Percentiles rank a stretch among this genome's conserved stretches.
Conservation (phyloP, 1,140 invertebrate genomes). For the Orius laevigatus region DNA sequence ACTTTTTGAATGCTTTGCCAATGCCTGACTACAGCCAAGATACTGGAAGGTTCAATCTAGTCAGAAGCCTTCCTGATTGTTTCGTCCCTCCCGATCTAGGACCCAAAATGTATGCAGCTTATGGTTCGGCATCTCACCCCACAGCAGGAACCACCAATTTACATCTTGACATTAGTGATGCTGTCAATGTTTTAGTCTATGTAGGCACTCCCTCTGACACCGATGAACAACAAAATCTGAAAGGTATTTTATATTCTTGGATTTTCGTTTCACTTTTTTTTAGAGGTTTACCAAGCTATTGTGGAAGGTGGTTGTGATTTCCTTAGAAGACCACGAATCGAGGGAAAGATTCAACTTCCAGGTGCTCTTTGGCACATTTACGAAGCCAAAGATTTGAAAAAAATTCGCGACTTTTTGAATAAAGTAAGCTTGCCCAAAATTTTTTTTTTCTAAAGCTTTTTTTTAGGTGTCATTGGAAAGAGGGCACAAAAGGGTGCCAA, state of each 20-base stretch:
- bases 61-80: slow-evolving; percentile 76
- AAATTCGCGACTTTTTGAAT: slow-evolving; percentile 86
- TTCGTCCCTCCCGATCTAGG: slow-evolving; percentile 92
- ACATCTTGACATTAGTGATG: slow-evolving; percentile 92
- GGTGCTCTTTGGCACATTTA: slow-evolving; percentile 97
- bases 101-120: slow-evolving; percentile 97
- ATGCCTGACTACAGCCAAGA: slow-evolving; percentile 81
- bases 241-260: slow-evolving; percentile 29
- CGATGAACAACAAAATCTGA: slow-evolving; percentile 53
- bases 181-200: slow-evolving; percentile 95
- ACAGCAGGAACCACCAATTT: slow-evolving; percentile 89
- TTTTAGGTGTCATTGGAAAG: slow-evolving; percentile 55
- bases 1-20: slow-evolving; percentile 85
- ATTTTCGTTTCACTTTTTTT: background rate
- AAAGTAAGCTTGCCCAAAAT: slow-evolving; percentile 37
- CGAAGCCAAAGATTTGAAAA: slow-evolving; percentile 83
- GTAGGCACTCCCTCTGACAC: slow-evolving; percentile 75
- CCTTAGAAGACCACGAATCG: slow-evolving; percentile 60
- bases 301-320: slow-evolving; percentile 87
- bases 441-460: background rate
- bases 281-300: slow-evolving; percentile 70
- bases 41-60: slow-evolving; percentile 79
- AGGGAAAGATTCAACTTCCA: slow-evolving; percentile 60
- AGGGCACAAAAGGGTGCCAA: slow-evolving; percentile 65
- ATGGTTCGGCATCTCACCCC: slow-evolving; percentile 65